Conservation (phyloP, 2,797 vertebrate species). For the Siniperca undulata region DNA sequence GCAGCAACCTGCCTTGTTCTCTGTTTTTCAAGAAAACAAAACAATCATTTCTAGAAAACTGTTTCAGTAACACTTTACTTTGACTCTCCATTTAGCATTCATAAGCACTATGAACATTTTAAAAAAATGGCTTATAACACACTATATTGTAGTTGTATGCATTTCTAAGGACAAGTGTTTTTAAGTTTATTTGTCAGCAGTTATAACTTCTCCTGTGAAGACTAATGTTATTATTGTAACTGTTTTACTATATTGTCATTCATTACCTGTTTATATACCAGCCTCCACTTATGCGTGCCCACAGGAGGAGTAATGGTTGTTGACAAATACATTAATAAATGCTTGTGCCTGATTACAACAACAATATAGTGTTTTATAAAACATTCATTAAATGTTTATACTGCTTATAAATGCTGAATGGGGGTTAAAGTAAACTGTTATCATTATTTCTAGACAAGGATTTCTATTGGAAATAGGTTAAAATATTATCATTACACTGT, state of each 20-base stretch:
- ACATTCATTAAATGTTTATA: background rate
- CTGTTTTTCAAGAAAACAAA: background rate
- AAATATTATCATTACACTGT: background rate
- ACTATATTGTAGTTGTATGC: too few species aligned
- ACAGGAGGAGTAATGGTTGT: background rate
- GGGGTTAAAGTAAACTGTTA: background rate
- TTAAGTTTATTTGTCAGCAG: background rate
- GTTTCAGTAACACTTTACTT: background rate
- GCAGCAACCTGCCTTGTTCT: background rate
- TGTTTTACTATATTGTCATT: background rate
- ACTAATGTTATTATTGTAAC: background rate
- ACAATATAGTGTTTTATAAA: background rate
- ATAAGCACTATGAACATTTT: background rate
- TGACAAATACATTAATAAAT: slow-evolving; percentile 6
- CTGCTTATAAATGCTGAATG: background rate
- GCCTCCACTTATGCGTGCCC: background rate
- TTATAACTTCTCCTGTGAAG: background rate
- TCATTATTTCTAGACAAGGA: background rate
- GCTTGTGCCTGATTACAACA: background rate
- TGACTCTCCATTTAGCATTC: background rate
- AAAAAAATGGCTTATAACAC: background rate
- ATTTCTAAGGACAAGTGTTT: background rate
- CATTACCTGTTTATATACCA: background rate
- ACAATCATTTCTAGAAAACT: background rate
- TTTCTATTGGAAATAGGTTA: background rate